Percentiles rank a stretch among this genome's conserved stretches.
phyloP scores from a whole-genome alignment of 2,888 invertebrate genomes.

The Diplolepis rosae region DNA sequence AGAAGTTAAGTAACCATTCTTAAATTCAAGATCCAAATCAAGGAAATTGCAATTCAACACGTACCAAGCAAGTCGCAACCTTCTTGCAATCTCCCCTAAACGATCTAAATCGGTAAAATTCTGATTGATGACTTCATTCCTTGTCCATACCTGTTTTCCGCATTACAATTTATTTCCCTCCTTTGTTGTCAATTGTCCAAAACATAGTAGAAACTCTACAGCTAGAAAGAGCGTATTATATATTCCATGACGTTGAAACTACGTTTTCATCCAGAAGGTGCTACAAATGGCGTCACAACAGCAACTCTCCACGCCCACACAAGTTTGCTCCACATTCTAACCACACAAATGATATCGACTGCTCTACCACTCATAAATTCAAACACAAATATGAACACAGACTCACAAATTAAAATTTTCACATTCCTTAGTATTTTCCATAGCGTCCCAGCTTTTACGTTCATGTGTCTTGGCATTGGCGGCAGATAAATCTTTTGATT shows the following conservation, averaged over 20 bases:
- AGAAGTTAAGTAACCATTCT: conserved; percentile 4
- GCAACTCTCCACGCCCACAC: conserved; percentile 14
- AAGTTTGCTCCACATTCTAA: neutral
- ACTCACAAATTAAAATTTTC: neutral
- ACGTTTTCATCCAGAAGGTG: conserved; percentile 9
- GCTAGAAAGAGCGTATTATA: conserved; percentile 6
- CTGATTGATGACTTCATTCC: conserved; percentile 15
- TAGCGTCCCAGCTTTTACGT: neutral
- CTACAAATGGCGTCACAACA: neutral
- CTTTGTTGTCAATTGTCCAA: neutral
- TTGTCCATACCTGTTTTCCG: conserved; percentile 6
- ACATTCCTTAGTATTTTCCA: neutral
- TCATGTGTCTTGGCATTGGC: neutral
- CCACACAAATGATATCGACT: neutral
- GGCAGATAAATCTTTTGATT: neutral
- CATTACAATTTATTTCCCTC: conserved; percentile 6
- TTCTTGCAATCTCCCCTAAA: neutral
- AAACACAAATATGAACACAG: neutral
- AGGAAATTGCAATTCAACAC: neutral
- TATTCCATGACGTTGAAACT: neutral
- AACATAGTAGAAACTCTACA: conserved; percentile 11
- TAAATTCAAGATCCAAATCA: conserved; percentile 17
- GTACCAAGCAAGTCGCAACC: neutral
- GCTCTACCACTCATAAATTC: neutral
- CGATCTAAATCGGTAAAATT: conserved; percentile 6